phyloP scores from a whole-genome alignment of 2,888 invertebrate genomes.

The Thera obeliscata region DNA sequence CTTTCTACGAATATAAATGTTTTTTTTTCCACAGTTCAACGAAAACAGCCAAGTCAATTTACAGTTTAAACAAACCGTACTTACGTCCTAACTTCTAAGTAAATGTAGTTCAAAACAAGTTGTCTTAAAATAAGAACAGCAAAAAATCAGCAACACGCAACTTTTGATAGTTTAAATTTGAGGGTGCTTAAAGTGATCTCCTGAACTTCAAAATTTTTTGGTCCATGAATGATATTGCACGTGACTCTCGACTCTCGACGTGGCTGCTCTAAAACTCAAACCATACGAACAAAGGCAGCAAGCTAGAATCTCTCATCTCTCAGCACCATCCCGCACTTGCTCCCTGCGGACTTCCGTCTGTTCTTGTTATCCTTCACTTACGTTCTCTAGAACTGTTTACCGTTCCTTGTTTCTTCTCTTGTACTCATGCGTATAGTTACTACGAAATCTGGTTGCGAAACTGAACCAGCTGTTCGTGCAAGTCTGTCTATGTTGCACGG shows the following conservation, averaged over 20 bases:
- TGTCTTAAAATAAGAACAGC: background rate
- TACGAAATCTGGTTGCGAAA: background rate
- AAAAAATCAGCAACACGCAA: background rate
- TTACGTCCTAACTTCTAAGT: background rate
- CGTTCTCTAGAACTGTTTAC: too few relatives aligned
- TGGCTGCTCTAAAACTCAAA: background rate
- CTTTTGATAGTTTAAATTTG: background rate
- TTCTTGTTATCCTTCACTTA: background rate
- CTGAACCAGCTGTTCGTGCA: slow-evolving; percentile 16
- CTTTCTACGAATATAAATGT: slow-evolving; percentile 73
- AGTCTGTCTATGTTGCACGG: slow-evolving; percentile 47
- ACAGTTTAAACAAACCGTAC: too few relatives aligned
- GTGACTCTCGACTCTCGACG: background rate
- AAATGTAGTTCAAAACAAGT: background rate
- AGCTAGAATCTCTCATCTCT: background rate
- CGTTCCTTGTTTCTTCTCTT: too few relatives aligned
- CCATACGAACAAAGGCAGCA: background rate
- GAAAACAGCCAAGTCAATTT: slow-evolving; percentile 7
- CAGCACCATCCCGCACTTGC: background rate
- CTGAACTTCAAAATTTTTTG: background rate
- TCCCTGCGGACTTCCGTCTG: background rate
- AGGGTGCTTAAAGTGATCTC: background rate
- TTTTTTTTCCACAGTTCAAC: slow-evolving; percentile 33
- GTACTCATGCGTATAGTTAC: too few relatives aligned
- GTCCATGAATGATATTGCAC: background rate